These are phyloP conservation scores for Neopelma chrysocephalum DNA, from an alignment of 2,797 vertebrate species.

Conservation along the genomic window DNA sequence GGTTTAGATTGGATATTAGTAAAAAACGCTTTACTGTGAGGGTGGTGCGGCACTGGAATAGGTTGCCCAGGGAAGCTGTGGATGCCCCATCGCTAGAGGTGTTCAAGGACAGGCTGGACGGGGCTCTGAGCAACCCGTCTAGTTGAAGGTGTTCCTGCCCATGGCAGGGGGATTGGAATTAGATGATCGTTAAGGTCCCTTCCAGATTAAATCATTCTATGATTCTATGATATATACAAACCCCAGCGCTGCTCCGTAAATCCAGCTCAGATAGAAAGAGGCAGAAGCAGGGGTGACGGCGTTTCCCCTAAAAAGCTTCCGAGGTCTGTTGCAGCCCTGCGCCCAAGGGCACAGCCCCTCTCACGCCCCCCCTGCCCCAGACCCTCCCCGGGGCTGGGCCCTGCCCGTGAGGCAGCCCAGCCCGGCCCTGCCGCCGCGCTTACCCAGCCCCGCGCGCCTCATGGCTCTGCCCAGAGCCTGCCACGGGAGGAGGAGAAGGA, in stretches of 20 bases:
- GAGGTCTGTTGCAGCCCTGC: background rate
- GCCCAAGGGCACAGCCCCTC: background rate
- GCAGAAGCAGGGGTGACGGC: no score
- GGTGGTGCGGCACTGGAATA: background rate
- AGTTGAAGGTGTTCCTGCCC: background rate
- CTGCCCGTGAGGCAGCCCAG: background rate
- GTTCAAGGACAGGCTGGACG: background rate
- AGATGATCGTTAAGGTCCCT: background rate
- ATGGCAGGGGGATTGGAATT: fast-evolving
- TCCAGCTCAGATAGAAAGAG: background rate
- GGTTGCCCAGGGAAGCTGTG: background rate
- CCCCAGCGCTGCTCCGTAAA: background rate
- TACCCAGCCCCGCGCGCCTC: constrained; percentile 63
- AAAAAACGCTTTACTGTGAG: background rate
- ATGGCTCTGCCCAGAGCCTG: background rate
- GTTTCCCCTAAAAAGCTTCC: background rate
- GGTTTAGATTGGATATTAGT: background rate
- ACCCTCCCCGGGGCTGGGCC: background rate
- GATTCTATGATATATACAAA: background rate
- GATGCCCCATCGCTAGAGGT: background rate
- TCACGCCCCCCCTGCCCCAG: background rate
- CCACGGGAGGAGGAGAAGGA: background rate
- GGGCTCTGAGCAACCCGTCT: background rate
- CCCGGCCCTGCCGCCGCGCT: background rate
- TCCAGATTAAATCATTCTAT: background rate